Base-by-base conservation (phyloP, 2,113 vertebrate genomes). In the Pseudorectes ferrugineus region DNA sequence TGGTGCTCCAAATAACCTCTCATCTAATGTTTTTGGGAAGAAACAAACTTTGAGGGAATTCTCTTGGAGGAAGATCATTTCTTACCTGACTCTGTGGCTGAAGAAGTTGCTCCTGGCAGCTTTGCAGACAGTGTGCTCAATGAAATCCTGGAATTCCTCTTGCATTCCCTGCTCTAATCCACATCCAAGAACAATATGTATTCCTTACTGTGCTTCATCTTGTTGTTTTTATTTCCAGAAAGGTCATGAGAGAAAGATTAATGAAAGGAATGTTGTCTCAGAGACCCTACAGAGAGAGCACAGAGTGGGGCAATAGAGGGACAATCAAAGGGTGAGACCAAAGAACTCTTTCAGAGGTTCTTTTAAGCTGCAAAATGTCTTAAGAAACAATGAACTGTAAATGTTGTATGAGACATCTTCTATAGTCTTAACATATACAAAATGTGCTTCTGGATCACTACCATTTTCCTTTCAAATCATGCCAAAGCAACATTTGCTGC, bases 401-500 rank as follows among this genome's bases (percentile, higher is more conserved):
- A 45, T 45, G 24, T 35, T 85, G 18, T 45, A 21, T 68, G 28
- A 52, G 36, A 78, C 28, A 35, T 77, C 55, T 83, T 31, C 48
- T 43, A 12, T 45, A 54, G 54, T 22, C 23, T 79, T 76, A 57
- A 38, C 38, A 54, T 36, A 54, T 31, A 81, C 45, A 73, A 73
- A 83, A 94, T 70, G 68, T 38, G 45, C 31, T 96, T 88, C 87
- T 75, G 49, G 59, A 84, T 78, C 51, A 35, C 70, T 66, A 74
- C 57, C 17, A 62, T 62, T 62, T 90, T 35, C 70, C 31, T 65
- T 59, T 52, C 45, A 73, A n/a, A 52, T 57, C 40, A 21, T 63
- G 78, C 68, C 59, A 48, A 95, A 86, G 58, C 46, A 96, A 40
- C 74, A 91, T 78, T 94, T 96, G 85, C 46, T 86, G 76, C 45